Conservation (phyloP, 2,797 vertebrate genomes). For the Urosaurus nigricauda region DNA sequence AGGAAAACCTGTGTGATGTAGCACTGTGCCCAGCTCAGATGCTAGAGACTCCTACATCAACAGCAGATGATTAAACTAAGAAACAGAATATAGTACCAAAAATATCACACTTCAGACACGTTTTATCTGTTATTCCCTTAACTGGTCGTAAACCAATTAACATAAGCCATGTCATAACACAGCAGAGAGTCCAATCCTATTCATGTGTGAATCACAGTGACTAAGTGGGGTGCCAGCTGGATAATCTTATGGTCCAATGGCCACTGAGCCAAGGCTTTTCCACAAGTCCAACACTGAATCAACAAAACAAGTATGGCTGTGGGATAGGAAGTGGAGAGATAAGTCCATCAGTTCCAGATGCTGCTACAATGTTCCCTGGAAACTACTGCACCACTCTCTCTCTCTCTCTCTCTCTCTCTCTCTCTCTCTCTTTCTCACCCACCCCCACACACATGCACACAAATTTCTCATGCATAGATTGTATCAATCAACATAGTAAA, state of each 20-base stretch:
- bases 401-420: background rate
- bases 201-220: background rate
- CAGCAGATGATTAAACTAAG: constrained; percentile 1
- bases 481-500: background rate
- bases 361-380: background rate
- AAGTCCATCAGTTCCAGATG: no score
- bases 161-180: background rate
- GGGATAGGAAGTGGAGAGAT: no score
- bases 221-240: background rate
- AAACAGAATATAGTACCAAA: constrained; percentile 2
- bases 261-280: background rate
- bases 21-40: background rate
- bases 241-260: background rate
- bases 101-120: background rate
- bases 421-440: no score
- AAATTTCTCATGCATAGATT: background rate
- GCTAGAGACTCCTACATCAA: background rate
- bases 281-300: no score
- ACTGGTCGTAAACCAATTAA: background rate
- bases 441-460: no score
- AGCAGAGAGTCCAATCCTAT: background rate
- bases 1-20: background rate
- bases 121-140: background rate
- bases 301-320: background rate
- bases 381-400: background rate